phyloP scores from a whole-genome alignment of 2,888 invertebrate genomes.

The Cephus pygmeus region DNA sequence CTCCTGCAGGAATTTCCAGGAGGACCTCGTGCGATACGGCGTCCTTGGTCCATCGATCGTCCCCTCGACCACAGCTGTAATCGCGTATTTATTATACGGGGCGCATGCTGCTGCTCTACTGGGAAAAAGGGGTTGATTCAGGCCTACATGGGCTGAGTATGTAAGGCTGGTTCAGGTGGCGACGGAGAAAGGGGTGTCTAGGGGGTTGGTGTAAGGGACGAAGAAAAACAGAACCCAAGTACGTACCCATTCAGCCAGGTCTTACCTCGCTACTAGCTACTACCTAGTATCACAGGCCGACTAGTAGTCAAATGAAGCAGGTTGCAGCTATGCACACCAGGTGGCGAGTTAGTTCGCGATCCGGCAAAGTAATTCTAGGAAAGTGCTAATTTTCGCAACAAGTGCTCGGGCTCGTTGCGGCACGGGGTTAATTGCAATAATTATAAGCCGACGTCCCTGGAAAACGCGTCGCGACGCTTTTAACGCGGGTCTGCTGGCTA shows the following conservation, averaged over 20 bases:
- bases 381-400: background rate
- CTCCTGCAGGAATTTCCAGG: background rate
- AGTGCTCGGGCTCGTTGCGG: background rate
- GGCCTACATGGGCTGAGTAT: background rate
- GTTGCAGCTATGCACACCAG: background rate
- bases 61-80: background rate
- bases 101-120: background rate
- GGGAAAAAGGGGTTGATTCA: background rate
- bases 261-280: background rate
- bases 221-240: background rate
- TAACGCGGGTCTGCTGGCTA: background rate
- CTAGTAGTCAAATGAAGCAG: background rate
- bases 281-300: background rate
- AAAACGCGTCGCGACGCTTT: background rate
- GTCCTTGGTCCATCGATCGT: background rate
- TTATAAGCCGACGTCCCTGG: background rate
- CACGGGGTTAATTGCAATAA: conserved; percentile 1
- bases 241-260: background rate
- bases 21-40: background rate
- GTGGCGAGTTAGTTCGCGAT: background rate
- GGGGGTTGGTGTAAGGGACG: background rate
- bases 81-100: background rate
- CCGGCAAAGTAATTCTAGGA: background rate
- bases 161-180: background rate
- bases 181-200: background rate